Conservation (phyloP, 2,888 invertebrate genomes). For the Cheiracanthium punctorium region DNA sequence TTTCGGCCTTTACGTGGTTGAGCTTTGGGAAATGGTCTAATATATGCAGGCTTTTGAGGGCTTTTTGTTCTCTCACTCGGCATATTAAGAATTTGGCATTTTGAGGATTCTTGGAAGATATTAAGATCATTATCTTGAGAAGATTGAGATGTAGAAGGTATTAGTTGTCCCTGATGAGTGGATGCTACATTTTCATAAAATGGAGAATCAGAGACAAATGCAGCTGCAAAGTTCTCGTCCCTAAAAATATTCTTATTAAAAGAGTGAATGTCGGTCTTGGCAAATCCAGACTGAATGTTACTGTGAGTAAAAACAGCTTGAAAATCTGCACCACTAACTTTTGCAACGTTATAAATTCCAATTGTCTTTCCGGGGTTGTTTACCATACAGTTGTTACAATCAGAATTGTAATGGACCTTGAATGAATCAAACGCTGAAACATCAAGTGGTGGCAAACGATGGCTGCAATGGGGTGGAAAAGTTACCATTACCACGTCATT, state of each 20-base stretch:
- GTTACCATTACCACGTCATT: slow-evolving; percentile 76
- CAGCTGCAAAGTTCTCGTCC: not conserved
- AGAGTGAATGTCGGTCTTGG: slow-evolving; percentile 4
- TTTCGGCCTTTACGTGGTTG: not conserved
- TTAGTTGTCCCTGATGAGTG: too few species aligned
- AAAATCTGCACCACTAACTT: too few species aligned
- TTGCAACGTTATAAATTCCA: slow-evolving; percentile 11
- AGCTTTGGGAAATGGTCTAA: not conserved
- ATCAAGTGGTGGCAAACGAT: slow-evolving; percentile 76
- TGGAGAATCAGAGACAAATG: slow-evolving; percentile 14
- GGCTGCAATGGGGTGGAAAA: slow-evolving; percentile 76
- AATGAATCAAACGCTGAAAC: slow-evolving; percentile 8
- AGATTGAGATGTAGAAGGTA: too few species aligned
- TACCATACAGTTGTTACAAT: not conserved
- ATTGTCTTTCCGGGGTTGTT: slow-evolving; percentile 24
- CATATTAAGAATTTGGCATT: too few species aligned
- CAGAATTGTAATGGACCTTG: not conserved
- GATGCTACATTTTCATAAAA: too few species aligned
- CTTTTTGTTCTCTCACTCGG: too few species aligned
- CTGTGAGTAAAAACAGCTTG: not conserved
- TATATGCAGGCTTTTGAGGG: too few species aligned
- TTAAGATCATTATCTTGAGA: too few species aligned
- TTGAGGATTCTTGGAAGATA: too few species aligned
- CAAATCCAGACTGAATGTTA: slow-evolving; percentile 5
- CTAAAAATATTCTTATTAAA: slow-evolving; percentile 11